Evolutionary conservation across 2,797 vertebrate genomes (phyloP).

Genomic region (Pempheris klunzingeri): DNA sequence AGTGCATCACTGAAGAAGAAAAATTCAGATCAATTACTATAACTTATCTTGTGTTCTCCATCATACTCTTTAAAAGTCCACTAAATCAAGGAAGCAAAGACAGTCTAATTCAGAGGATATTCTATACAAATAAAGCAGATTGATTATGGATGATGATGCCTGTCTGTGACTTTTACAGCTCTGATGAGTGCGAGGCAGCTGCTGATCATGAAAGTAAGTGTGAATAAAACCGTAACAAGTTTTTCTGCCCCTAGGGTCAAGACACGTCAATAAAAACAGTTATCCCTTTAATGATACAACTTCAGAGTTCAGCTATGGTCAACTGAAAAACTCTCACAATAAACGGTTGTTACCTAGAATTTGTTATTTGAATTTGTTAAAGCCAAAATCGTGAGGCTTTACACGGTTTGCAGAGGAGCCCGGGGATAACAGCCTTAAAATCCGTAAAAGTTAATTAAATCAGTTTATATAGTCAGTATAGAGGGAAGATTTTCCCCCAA

Average conservation of each 20-base stretch:
- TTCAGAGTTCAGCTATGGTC: constrained; percentile 15
- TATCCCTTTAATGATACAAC: constrained; percentile 8
- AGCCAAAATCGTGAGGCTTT: constrained; percentile 12
- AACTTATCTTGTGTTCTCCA: constrained; percentile 8
- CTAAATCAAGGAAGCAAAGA: constrained; percentile 34
- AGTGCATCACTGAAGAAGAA: neutral
- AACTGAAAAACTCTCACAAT: constrained; percentile 1
- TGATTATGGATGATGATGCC: constrained; percentile 44
- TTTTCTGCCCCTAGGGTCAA: constrained; percentile 22
- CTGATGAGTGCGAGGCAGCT: constrained; percentile 45
- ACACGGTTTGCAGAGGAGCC: constrained; percentile 20
- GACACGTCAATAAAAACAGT: constrained; percentile 37
- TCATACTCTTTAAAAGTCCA: constrained; percentile 1
- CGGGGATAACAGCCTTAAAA: constrained; percentile 41
- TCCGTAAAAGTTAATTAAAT: constrained; percentile 61
- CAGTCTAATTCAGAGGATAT: constrained; percentile 39
- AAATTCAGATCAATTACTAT: constrained; percentile 14
- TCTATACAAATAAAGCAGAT: constrained; percentile 28
- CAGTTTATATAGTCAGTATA: constrained; percentile 51
- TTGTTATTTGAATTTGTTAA: constrained; percentile 14
- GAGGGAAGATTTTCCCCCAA: constrained; percentile 51
- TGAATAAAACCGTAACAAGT: constrained; percentile 36
- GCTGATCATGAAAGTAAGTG: constrained; percentile 37
- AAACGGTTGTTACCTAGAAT: constrained; percentile 3
- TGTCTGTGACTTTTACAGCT: constrained; percentile 43